Base-by-base conservation (phyloP, 2,797 vertebrate genomes). In the Eremophila alpestris region DNA sequence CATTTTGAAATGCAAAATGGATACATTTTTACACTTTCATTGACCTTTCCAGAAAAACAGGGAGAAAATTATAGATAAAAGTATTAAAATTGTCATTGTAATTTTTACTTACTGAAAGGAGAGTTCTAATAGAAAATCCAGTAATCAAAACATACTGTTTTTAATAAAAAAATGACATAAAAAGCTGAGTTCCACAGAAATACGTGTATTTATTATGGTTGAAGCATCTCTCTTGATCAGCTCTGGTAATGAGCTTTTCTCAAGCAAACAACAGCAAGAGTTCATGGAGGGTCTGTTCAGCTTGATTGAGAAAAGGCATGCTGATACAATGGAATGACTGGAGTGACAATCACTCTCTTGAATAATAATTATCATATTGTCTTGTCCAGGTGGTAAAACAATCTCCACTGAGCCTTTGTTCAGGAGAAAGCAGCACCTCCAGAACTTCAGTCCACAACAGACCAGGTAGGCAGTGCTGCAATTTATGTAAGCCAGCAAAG, bases 1-100 rank as follows among this genome's bases (percentile, higher is more conserved):
- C 65, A 59, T 73, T 92, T 60, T 63, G 40, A 92, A 91, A 58
- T 1, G 15, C 59, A 45, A 95, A 87, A 90, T 38, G 29, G 82
- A 55, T 11, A 26, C 27, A 27, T 68, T 87, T 89, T 89, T 49
- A 43, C 8, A 32, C 63, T 82, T 70, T 62, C 56, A 59, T 46
- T 65, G 26, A 56, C 62, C 11, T 78, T 81, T 45, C 27, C 36
- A 86, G 62, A 63, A 58, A 88, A 87, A 64, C 11, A 38, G 6
- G 32, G 40, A 76, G 24, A 22, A 71, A 56, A 93, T 40, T 29
- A 65, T 29, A 89, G 34, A 59, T 52, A 78, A 89, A 74, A 11
- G 18, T 55, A 85, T 48, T 83, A 69, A 86, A 81, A 65, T 49
- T 8, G 6, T 80, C 46, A 45, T 38, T 23, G 5, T 45, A n/a